Evolutionary conservation across 2,113 vertebrate genomes (phyloP).

Genomic region (Coturnix japonica): DNA sequence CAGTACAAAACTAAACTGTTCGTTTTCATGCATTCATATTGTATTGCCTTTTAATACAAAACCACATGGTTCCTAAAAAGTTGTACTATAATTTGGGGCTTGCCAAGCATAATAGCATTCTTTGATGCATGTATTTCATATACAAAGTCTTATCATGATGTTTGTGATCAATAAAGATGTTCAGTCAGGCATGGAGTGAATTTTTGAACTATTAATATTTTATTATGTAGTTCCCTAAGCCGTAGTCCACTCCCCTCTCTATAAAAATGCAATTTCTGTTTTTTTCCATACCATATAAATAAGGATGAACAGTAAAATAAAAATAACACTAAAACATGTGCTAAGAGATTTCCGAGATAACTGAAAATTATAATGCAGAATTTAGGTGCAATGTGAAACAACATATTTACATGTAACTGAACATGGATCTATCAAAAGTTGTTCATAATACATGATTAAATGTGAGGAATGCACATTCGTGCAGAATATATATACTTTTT

Average conservation of each 20-base stretch:
- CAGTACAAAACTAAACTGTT: neutral
- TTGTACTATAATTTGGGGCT: slow-evolving; percentile 53
- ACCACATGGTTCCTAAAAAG: slow-evolving; percentile 23
- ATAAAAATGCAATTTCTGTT: slow-evolving; percentile 32
- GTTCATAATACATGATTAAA: neutral
- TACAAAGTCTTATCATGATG: slow-evolving; percentile 52
- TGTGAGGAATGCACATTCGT: neutral
- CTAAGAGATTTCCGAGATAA: neutral
- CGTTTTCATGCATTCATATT: slow-evolving; percentile 10
- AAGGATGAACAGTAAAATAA: neutral
- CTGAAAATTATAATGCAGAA: neutral
- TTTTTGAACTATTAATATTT: slow-evolving; percentile 71
- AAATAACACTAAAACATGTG: neutral
- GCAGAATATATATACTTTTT: neutral
- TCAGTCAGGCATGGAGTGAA: slow-evolving; percentile 53
- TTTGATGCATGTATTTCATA: slow-evolving; percentile 61
- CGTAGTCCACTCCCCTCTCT: slow-evolving; percentile 21
- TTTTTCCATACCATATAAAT: neutral
- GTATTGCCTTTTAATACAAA: slow-evolving; percentile 45
- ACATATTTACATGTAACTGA: neutral
- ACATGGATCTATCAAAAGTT: neutral
- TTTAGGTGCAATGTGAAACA: neutral
- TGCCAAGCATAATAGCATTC: slow-evolving; percentile 18
- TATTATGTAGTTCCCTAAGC: slow-evolving; percentile 54
- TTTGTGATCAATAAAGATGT: slow-evolving; percentile 67